Conservation (phyloP, 1,140 invertebrate genomes). For the Diprion similis region DNA sequence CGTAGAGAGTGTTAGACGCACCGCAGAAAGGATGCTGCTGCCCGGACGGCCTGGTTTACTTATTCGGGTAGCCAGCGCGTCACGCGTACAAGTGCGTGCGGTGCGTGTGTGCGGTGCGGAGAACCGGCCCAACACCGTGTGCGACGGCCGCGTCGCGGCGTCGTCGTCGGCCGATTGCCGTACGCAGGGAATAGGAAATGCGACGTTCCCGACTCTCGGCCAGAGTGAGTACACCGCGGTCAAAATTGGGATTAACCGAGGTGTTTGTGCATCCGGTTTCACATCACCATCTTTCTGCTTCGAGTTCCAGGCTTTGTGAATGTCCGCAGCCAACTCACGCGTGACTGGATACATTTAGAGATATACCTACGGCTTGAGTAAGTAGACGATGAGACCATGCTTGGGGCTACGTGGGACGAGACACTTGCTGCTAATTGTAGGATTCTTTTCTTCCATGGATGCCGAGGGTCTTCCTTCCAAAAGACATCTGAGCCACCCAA, state of each 20-base stretch:
- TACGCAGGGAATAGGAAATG: constrained; percentile 1
- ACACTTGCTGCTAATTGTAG: too few species aligned
- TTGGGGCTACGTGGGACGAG: too few species aligned
- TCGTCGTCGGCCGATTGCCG: background rate
- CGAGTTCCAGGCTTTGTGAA: too few species aligned
- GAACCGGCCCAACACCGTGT: background rate
- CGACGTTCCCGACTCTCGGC: background rate
- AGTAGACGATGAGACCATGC: too few species aligned
- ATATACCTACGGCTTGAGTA: too few species aligned
- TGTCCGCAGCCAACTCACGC: too few species aligned
- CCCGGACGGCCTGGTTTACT: constrained; percentile 59
- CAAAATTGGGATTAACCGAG: background rate
- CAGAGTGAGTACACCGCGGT: background rate
- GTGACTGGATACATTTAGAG: too few species aligned
- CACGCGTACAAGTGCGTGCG: constrained; percentile 43
- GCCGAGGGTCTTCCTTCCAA: background rate
- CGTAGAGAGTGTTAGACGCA: constrained; percentile 51
- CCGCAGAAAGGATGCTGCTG: constrained; percentile 35
- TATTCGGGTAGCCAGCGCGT: constrained; percentile 29
- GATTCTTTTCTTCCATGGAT: background rate
- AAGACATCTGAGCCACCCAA: background rate
- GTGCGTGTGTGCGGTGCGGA: constrained; percentile 33
- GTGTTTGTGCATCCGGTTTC: too few species aligned
- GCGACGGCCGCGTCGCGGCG: background rate
- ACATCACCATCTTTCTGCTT: too few species aligned